Conservation (phyloP, 1,140 invertebrate genomes). For the Caenorhabditis tropicalis region DNA sequence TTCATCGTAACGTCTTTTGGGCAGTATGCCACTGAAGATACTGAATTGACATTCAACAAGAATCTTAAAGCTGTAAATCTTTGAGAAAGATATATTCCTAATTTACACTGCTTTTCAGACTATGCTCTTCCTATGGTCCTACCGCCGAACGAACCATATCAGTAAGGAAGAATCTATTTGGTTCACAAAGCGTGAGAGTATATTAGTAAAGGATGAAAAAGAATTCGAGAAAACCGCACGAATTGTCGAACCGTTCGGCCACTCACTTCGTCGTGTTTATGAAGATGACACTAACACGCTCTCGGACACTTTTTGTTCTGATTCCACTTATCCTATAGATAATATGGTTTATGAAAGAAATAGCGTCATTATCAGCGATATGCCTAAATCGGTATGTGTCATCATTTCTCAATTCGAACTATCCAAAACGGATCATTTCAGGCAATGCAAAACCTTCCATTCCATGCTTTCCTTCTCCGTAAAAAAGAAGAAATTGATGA, state of each 20-base stretch:
- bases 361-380: slow-evolving; percentile 11
- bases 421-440: no score
- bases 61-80: slow-evolving; percentile 9
- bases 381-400: not conserved
- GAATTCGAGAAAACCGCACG: not conserved
- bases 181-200: slow-evolving; percentile 9
- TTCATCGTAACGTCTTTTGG: slow-evolving; percentile 8
- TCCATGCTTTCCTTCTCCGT: not conserved
- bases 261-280: not conserved
- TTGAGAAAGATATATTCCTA: no score
- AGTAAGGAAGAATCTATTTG: slow-evolving; percentile 21
- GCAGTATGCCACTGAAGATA: not conserved
- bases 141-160: slow-evolving; percentile 5
- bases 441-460: slow-evolving; percentile 4
- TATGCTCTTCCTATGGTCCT: not conserved
- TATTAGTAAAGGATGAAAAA: slow-evolving; percentile 6
- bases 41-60: not conserved
- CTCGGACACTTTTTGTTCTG: not conserved
- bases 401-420: not conserved
- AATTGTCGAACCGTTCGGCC: not conserved
- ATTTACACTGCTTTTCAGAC: no score
- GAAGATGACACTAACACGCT: not conserved
- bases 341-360: slow-evolving; percentile 21
- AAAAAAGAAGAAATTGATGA: not conserved
- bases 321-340: not conserved